These are phyloP conservation scores for Macrotis lagotis DNA, from an alignment of 2,113 vertebrate species.

Conservation along the genomic window DNA sequence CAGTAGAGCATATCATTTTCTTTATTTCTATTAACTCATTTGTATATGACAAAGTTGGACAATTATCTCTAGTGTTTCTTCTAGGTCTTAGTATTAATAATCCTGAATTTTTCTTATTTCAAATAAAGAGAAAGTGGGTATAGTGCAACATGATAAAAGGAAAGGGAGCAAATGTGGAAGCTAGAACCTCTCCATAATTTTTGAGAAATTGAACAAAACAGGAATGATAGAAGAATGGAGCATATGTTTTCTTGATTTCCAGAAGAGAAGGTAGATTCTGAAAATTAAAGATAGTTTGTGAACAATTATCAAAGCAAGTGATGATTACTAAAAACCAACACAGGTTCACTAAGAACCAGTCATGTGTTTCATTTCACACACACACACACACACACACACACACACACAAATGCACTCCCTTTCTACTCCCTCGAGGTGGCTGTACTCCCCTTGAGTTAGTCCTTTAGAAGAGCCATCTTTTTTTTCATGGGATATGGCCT, in stretches of 20 bases:
- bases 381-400: not conserved
- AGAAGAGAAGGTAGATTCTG: not conserved
- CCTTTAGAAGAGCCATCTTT: not conserved
- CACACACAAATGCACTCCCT: not conserved
- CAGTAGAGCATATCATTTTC: not conserved
- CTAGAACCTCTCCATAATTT: too few relatives aligned
- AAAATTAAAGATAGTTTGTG: not conserved
- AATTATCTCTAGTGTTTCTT: not conserved
- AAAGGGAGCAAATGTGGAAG: too few relatives aligned
- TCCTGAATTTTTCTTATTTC: not conserved
- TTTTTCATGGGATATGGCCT: not conserved
- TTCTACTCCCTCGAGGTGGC: not conserved
- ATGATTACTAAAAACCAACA: not conserved
- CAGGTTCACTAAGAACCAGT: not conserved
- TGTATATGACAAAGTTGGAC: not conserved
- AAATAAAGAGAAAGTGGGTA: not conserved
- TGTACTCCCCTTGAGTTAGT: not conserved
- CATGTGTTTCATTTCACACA: not conserved
- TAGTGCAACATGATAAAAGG: not conserved
- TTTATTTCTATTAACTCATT: not conserved
- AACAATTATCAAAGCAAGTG: not conserved
- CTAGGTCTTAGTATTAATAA: not conserved
- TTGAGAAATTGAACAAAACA: too few relatives aligned
- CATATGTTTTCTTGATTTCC: not conserved
- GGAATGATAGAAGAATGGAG: too few relatives aligned